Conservation (phyloP, 2,888 invertebrate species). For the Gymnoscelis rufifasciata region DNA sequence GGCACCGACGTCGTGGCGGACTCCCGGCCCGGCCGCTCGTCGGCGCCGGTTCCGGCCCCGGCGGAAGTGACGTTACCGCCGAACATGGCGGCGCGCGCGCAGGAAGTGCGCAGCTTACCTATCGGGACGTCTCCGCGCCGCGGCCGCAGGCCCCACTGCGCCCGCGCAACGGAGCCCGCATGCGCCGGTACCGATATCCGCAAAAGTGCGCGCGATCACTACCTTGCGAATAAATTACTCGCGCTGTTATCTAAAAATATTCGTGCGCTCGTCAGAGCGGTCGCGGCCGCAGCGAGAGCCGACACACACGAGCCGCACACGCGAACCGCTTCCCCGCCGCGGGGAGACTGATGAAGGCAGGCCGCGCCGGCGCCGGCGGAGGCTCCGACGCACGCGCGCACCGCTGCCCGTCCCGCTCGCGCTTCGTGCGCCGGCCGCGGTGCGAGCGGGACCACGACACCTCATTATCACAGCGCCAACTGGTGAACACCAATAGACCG, state of each 20-base stretch:
- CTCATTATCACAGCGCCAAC: conserved; percentile 74
- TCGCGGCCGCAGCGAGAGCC: conserved; percentile 52
- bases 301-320: conserved; percentile 62
- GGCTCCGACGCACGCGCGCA: conserved; percentile 72
- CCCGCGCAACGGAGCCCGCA: conserved; percentile 56
- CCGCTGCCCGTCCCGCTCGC: conserved; percentile 61
- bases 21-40: conserved; percentile 51
- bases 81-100: conserved; percentile 77
- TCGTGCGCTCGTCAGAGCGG: conserved; percentile 65
- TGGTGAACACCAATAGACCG: conserved; percentile 78
- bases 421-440: conserved; percentile 36
- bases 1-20: conserved; percentile 49
- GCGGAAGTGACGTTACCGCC: conserved; percentile 73
- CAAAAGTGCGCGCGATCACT: conserved; percentile 75
- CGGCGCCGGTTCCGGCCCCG: conserved; percentile 62
- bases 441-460: conserved; percentile 64
- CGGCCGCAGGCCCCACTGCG: conserved; percentile 47
- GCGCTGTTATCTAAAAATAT: conserved; percentile 78
- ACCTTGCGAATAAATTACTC: conserved; percentile 75
- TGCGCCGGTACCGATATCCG: conserved; percentile 63
- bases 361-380: conserved; percentile 73
- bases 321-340: conserved; percentile 76
- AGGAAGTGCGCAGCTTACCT: conserved; percentile 79
- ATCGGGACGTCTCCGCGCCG: conserved; percentile 68
- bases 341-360: conserved; percentile 78